A percentile compares a stretch with the other conserved stretches of the same genome.
These are phyloP conservation scores for Pristionchus arcanus DNA, from an alignment of 2,888 invertebrate genomes.

Conservation along the genomic window DNA sequence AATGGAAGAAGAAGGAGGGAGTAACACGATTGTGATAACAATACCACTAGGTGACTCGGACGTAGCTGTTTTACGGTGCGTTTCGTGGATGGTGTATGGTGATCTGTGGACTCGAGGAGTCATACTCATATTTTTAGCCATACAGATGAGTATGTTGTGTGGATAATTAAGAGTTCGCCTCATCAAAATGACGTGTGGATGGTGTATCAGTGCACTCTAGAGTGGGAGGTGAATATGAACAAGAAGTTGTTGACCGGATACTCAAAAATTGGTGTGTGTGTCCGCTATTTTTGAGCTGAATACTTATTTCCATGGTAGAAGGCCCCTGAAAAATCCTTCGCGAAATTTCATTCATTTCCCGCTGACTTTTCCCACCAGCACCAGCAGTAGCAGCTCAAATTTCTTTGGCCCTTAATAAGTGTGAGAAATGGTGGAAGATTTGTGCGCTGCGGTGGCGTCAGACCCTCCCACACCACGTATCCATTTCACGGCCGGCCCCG, in stretches of 20 bases:
- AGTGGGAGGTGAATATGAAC: too few relatives aligned
- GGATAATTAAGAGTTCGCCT: too few relatives aligned
- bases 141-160: too few relatives aligned
- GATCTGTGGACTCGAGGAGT: not conserved
- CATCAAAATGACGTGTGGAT: too few relatives aligned
- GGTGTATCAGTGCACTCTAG: too few relatives aligned
- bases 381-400: not conserved
- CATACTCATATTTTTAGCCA: too few relatives aligned
- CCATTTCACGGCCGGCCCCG: not conserved
- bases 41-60: conserved; percentile 13
- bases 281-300: too few relatives aligned
- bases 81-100: not conserved
- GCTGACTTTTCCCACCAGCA: not conserved
- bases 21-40: conserved; percentile 24
- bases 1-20: not conserved
- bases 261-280: too few relatives aligned
- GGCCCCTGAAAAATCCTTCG: not conserved
- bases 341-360: not conserved
- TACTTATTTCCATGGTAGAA: too few relatives aligned
- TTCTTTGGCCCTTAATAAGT: conserved; percentile 46
- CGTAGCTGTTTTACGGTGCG: not conserved
- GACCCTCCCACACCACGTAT: not conserved
- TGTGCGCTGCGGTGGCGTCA: conserved; percentile 17
- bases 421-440: conserved; percentile 45
- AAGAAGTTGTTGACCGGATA: too few relatives aligned